phyloP scores from a whole-genome alignment of 2,888 invertebrate species.

The Monochamus alternatus region DNA sequence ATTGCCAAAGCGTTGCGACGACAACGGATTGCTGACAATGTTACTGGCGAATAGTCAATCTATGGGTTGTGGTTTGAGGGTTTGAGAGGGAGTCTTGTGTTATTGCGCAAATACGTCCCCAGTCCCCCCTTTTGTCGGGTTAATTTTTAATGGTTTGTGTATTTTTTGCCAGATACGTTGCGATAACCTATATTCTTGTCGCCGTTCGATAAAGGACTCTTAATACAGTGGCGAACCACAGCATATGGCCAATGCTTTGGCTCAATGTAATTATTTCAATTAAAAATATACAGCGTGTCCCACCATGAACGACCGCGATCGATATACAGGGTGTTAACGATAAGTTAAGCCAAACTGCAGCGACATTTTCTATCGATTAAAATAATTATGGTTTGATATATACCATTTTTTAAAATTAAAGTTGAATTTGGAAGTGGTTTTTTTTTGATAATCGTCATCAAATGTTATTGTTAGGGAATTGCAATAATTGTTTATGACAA shows the following conservation, averaged over 20 bases:
- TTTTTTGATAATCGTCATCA: no score
- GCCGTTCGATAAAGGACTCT: constrained; percentile 17
- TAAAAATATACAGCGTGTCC: no score
- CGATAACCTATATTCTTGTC: constrained; percentile 32
- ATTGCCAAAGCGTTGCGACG: constrained; percentile 21
- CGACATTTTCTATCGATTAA: no score
- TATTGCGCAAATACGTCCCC: constrained; percentile 29
- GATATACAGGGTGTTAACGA: no score
- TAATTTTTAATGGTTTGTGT: constrained; percentile 32
- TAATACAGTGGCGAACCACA: constrained; percentile 5
- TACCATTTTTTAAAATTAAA: no score
- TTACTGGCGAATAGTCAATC: constrained; percentile 33
- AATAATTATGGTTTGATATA: no score
- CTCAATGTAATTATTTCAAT: no score
- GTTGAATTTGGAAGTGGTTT: no score
- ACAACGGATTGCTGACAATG: constrained; percentile 12
- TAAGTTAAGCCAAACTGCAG: no score
- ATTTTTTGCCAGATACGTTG: constrained; percentile 28
- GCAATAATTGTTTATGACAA: no score
- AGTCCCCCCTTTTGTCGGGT: constrained; percentile 8
- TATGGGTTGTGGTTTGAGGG: constrained; percentile 38
- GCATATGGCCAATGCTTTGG: neutral
- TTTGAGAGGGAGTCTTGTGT: constrained; percentile 9
- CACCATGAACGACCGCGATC: no score
- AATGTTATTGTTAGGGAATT: no score